Percentiles rank a stretch among this genome's conserved stretches.
Conservation (phyloP, 2,113 vertebrate species). For the Mixornis gularis region DNA sequence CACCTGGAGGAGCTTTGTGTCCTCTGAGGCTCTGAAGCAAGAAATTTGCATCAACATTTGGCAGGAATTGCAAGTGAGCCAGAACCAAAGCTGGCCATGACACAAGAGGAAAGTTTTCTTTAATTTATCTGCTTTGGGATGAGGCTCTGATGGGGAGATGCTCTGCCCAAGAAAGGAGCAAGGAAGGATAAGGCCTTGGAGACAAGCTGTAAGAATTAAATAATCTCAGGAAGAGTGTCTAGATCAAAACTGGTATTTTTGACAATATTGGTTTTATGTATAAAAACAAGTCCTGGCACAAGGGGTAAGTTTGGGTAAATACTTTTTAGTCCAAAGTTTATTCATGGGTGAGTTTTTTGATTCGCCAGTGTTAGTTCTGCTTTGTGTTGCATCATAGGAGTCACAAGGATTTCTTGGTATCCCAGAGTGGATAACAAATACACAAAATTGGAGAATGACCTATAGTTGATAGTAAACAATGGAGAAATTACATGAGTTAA, state of each 20-base stretch:
- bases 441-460: background rate
- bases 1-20: rapidly evolving
- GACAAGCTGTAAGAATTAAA: background rate
- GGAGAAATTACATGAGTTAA: background rate
- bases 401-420: background rate
- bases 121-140: background rate
- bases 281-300: background rate
- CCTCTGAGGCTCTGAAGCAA: background rate
- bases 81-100: rapidly evolving
- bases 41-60: background rate
- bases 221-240: background rate
- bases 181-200: background rate
- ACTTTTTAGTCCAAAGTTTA: background rate
- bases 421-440: background rate
- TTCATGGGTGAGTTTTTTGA: background rate
- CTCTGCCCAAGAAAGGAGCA: background rate
- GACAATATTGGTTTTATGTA: background rate
- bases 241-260: background rate
- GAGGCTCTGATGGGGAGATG: background rate
- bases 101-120: background rate
- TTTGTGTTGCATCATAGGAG: background rate
- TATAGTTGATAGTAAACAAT: background rate
- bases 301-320: background rate
- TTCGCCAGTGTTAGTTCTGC: background rate
- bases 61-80: background rate